Base-by-base conservation (phyloP, 2,113 vertebrate species). In the Zosterops pallidus region DNA sequence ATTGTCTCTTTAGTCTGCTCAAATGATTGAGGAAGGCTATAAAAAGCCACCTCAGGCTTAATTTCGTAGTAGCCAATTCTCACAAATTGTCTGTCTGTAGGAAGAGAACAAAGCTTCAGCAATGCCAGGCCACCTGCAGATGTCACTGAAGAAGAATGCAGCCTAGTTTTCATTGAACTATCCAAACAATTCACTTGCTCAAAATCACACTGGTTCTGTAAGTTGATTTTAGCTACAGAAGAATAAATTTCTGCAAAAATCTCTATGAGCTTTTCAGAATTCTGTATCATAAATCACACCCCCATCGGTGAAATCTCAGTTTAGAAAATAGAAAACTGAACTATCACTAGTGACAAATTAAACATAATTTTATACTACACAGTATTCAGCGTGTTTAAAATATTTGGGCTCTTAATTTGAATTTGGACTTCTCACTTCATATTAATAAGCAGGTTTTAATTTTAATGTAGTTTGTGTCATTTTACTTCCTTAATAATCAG, bases 401-500 rank as follows among this genome's bases (percentile, higher is more conserved):
- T 31, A 88, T 60, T 76, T 90, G 14, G 14, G 13, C 17, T 69
- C 11, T 59, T 76, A 57, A 11, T 90, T 94, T 80, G 31, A 72
- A 50, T 90, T 81, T 65, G 14, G 29, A 57, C n/a, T 88, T 79
- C 23, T 70, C 29, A 46, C 41, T 42, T 92, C 13, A 53, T 68
- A 41, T 52, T 82, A 83, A 72, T 72, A 85, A 76, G 13, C 42
- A 63, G 39, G 20, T 72, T 83, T 85, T 88, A 47, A 77, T 92
- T 92, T 90, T 94, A 88, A 65, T 74, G 33, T 24, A 65, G 35
- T 70, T 94, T 56, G 33, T 85, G 33, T 86, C 2, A 0, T 67
- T 95, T 90, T 86, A 42, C 65, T 86, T 92, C n/a, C 20, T 71
- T 92, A 77, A 86, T 74, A 88, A 86, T 83, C 39, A 88, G 62